Percentiles rank a stretch among this genome's conserved stretches.
Conservation (phyloP, 92 coral and sea anemone species). For the Metridium senile region DNA sequence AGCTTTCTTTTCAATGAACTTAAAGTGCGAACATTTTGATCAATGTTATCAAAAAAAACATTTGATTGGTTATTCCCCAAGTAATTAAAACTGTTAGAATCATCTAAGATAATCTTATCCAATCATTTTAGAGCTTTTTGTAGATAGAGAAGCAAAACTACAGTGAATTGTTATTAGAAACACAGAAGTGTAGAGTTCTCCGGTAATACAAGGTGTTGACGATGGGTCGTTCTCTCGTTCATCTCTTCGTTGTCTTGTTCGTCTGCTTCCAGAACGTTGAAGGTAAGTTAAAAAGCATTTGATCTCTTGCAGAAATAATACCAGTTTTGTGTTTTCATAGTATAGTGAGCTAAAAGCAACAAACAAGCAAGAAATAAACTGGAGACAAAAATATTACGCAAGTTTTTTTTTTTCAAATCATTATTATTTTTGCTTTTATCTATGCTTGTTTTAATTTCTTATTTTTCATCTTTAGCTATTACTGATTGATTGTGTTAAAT, state of each 20-base stretch:
- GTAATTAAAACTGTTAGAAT: background rate
- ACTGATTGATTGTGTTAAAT: too few relatives aligned
- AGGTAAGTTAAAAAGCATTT: background rate
- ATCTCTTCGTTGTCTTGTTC: background rate
- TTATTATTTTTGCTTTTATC: too few relatives aligned
- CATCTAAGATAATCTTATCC: background rate
- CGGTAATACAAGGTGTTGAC: background rate
- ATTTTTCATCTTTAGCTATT: too few relatives aligned
- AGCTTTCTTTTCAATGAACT: background rate
- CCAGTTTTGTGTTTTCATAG: too few relatives aligned
- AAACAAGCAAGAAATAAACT: too few relatives aligned
- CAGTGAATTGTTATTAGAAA: too few relatives aligned
- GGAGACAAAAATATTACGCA: too few relatives aligned
- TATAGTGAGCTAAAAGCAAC: too few relatives aligned
- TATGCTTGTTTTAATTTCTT: too few relatives aligned
- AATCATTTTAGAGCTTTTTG: background rate
- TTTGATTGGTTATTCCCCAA: background rate
- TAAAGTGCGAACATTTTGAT: background rate
- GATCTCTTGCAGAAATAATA: too few relatives aligned
- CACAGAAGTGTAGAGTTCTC: background rate
- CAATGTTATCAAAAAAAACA: background rate
- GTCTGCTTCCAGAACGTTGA: background rate
- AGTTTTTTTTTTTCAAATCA: too few relatives aligned
- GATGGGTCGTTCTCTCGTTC: background rate
- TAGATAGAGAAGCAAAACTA: background rate